phyloP scores from a whole-genome alignment of 2,888 invertebrate genomes.

The Sphecodes monilicornis region DNA sequence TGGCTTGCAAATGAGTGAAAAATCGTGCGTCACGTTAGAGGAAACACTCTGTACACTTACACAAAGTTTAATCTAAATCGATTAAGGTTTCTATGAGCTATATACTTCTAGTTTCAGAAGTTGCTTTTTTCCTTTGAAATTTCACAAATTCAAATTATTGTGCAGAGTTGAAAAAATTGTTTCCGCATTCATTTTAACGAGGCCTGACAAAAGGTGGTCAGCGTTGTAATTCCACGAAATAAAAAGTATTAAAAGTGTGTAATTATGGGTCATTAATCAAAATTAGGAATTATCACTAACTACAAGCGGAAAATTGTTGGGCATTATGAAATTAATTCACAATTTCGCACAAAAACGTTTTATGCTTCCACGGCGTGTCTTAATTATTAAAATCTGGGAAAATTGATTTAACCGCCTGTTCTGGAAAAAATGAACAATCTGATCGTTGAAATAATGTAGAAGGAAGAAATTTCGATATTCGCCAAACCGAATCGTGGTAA shows the following conservation, averaged over 20 bases:
- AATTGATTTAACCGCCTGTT: slow-evolving; percentile 1
- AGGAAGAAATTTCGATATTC: neutral
- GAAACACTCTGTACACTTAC: too few relatives aligned
- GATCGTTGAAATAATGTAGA: neutral
- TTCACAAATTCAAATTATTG: neutral
- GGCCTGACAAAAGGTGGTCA: neutral
- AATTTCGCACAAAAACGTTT: neutral
- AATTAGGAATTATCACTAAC: neutral
- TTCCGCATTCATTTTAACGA: neutral
- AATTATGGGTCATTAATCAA: neutral
- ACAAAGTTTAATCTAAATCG: too few relatives aligned
- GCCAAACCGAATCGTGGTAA: neutral
- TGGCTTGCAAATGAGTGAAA: too few relatives aligned
- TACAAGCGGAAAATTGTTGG: neutral
- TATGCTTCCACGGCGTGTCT: too few relatives aligned
- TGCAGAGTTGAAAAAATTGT: neutral
- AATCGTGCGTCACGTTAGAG: too few relatives aligned
- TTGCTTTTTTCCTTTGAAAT: neutral
- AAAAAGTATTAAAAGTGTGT: neutral
- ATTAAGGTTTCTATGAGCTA: too few relatives aligned
- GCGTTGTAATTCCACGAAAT: neutral
- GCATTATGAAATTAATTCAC: neutral
- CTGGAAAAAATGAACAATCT: neutral
- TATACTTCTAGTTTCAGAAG: neutral
- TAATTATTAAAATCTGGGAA: neutral